Percentiles rank a stretch among this genome's conserved stretches.
These are phyloP conservation scores for Anas platyrhynchos DNA, from an alignment of 2,113 vertebrate genomes.

Conservation along the genomic window DNA sequence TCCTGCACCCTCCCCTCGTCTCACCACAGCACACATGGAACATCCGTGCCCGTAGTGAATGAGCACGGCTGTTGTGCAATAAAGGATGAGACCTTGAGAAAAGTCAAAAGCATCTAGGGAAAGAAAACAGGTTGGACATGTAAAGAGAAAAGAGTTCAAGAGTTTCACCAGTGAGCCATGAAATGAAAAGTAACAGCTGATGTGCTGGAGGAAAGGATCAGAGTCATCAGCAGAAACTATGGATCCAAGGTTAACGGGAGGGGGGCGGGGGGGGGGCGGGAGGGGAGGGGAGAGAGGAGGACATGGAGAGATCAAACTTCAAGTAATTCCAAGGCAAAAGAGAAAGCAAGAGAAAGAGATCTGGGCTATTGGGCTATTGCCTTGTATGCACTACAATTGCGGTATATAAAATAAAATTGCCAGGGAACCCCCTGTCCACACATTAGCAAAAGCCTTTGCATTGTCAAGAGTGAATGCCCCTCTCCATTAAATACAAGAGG, in stretches of 20 bases:
- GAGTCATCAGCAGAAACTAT: slow-evolving; percentile 40
- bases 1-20: background rate
- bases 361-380: background rate
- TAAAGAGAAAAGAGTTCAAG: slow-evolving; percentile 66
- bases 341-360: background rate
- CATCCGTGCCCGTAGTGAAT: too few relatives aligned
- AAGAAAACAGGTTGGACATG: slow-evolving; percentile 59
- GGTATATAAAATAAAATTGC: too few relatives aligned
- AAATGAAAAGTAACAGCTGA: slow-evolving; percentile 84
- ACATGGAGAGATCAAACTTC: background rate
- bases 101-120: slow-evolving; percentile 6
- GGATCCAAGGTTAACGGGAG: slow-evolving; percentile 55
- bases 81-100: slow-evolving; percentile 9
- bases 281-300: slow-evolving; percentile 1
- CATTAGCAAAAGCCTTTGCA: background rate
- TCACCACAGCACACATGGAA: background rate
- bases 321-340: slow-evolving; percentile 9
- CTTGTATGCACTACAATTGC: background rate
- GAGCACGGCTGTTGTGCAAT: background rate
- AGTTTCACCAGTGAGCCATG: slow-evolving; percentile 82
- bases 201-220: slow-evolving; percentile 43
- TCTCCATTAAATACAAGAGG: background rate
- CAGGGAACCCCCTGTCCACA: background rate
- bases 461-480: background rate
- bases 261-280: background rate